Conservation (phyloP, 2,797 vertebrate genomes). For the Platyrinchus mystaceus region DNA sequence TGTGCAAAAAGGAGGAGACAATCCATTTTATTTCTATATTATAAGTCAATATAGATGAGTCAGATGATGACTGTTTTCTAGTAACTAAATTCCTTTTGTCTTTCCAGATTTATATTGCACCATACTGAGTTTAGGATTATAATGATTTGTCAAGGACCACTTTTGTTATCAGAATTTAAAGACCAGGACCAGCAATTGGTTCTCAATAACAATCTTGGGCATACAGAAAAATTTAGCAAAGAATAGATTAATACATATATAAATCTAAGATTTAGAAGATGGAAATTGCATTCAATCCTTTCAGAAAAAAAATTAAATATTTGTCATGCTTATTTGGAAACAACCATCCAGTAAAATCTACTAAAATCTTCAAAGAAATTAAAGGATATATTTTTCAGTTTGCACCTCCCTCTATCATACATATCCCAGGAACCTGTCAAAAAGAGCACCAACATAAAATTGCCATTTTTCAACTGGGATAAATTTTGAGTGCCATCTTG, state of each 20-base stretch:
- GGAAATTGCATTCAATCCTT: neutral
- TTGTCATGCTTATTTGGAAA: neutral
- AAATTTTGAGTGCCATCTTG: neutral
- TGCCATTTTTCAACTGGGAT: neutral
- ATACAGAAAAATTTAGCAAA: neutral
- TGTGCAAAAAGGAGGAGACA: neutral
- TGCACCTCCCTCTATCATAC: neutral
- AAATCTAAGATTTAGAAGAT: neutral
- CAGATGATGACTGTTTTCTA: neutral
- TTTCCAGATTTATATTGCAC: neutral
- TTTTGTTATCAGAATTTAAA: conserved; percentile 7
- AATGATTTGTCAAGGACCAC: neutral
- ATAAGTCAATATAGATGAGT: neutral
- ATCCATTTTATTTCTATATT: neutral
- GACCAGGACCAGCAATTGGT: neutral
- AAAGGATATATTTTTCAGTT: neutral
- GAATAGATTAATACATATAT: neutral
- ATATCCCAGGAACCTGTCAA: neutral
- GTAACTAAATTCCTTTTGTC: neutral
- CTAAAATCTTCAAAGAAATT: neutral
- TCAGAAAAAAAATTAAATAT: neutral
- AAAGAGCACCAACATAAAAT: neutral
- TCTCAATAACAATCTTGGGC: neutral
- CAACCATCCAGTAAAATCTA: neutral
- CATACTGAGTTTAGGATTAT: neutral